phyloP scores from a whole-genome alignment of 1,140 invertebrate species.

The Heliconius nattereri region DNA sequence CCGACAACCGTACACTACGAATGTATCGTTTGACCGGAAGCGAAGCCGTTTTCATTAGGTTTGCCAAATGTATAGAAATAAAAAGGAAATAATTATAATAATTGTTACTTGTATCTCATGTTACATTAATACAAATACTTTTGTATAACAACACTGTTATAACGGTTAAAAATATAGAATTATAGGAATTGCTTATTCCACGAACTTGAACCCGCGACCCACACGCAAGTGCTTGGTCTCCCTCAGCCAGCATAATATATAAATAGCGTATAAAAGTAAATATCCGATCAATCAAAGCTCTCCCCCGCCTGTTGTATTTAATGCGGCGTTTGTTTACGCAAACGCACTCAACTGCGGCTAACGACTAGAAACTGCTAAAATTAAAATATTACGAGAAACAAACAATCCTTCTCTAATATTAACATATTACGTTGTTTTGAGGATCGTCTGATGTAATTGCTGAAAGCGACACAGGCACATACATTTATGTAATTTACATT shows the following conservation, averaged over 20 bases:
- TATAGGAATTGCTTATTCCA: background rate
- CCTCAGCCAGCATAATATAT: background rate
- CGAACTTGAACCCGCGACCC: background rate
- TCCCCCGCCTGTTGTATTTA: background rate
- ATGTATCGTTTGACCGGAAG: too few relatives aligned
- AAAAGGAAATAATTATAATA: too few relatives aligned
- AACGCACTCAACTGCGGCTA: background rate
- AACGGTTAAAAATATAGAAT: background rate
- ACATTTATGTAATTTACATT: too few relatives aligned
- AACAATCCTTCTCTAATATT: background rate
- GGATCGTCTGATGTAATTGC: too few relatives aligned
- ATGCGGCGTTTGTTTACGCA: background rate
- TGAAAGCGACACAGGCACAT: too few relatives aligned
- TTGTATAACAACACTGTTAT: background rate
- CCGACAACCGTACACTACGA: too few relatives aligned
- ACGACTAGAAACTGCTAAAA: background rate
- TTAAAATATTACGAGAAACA: background rate
- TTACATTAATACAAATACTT: background rate
- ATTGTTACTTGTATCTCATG: too few relatives aligned
- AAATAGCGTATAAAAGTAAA: constrained; percentile 5
- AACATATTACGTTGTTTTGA: background rate
- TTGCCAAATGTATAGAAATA: too few relatives aligned
- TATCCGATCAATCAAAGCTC: background rate
- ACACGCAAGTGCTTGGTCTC: background rate
- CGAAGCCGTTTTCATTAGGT: too few relatives aligned